These are phyloP conservation scores for Cheilosia vernalis DNA, from an alignment of 2,888 invertebrate species.

Conservation along the genomic window DNA sequence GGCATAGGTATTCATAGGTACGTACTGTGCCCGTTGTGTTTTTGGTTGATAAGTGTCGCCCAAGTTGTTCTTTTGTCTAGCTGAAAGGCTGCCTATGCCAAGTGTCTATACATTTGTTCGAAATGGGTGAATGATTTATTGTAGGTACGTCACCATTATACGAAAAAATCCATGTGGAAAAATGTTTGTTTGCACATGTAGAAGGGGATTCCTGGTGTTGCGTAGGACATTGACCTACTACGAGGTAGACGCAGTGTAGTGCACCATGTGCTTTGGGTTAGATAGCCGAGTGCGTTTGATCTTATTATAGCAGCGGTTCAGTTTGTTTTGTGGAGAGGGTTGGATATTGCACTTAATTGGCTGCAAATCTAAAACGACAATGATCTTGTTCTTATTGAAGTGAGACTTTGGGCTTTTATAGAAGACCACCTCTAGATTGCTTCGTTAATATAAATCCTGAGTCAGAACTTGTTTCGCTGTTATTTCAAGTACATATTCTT, in stretches of 20 bases:
- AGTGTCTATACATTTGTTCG: slow-evolving; percentile 10
- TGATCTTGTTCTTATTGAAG: too few species aligned
- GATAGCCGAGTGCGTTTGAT: neutral
- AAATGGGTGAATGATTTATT: slow-evolving; percentile 56
- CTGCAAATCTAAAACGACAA: too few species aligned
- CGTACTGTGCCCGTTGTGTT: neutral
- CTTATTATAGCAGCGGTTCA: neutral
- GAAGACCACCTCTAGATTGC: too few species aligned
- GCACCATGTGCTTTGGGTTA: slow-evolving; percentile 5
- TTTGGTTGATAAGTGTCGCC: slow-evolving; percentile 48
- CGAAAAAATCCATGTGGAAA: slow-evolving; percentile 3
- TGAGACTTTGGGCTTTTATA: too few species aligned
- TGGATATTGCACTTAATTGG: too few species aligned
- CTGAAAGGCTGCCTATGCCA: slow-evolving; percentile 44
- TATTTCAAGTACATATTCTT: too few species aligned
- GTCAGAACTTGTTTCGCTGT: too few species aligned
- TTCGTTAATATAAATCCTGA: too few species aligned
- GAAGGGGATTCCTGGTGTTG: slow-evolving; percentile 41
- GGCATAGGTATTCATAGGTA: neutral
- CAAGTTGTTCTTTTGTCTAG: slow-evolving; percentile 66
- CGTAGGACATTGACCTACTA: slow-evolving; percentile 55
- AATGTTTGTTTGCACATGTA: neutral
- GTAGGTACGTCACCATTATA: too few species aligned
- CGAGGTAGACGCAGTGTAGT: slow-evolving; percentile 18
- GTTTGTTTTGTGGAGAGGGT: neutral